These are phyloP conservation scores for Heliconius aoede DNA, from an alignment of 2,888 invertebrate genomes.

Conservation along the genomic window DNA sequence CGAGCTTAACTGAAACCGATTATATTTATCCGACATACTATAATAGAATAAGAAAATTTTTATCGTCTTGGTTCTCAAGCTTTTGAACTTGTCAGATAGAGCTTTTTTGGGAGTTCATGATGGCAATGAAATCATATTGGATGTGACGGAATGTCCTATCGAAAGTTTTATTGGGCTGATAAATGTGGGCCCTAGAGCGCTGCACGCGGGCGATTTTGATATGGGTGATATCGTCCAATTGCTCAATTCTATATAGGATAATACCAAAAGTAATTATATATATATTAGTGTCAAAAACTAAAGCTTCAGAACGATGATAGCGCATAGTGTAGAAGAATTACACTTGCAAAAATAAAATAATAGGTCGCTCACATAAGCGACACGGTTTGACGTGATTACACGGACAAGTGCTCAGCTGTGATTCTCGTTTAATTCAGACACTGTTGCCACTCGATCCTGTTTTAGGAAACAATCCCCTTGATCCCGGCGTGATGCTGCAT, in stretches of 20 bases:
- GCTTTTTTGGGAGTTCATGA: constrained; percentile 31
- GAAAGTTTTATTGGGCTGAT: constrained; percentile 77
- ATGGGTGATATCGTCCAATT: constrained; percentile 47
- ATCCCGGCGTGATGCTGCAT: constrained; percentile 82
- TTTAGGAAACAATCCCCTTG: constrained; percentile 79
- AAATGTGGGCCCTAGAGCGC: constrained; percentile 73
- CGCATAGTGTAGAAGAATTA: neutral
- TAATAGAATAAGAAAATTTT: constrained; percentile 5
- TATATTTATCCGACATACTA: neutral
- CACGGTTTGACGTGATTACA: constrained; percentile 47
- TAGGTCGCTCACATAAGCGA: constrained; percentile 33
- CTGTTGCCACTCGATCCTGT: constrained; percentile 73
- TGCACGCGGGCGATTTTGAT: constrained; percentile 69
- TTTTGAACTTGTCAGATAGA: constrained; percentile 1
- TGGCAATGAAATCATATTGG: constrained; percentile 75
- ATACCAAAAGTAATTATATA: constrained; percentile 9
- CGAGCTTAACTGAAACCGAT: neutral
- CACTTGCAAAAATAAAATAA: constrained; percentile 35
- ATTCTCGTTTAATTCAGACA: constrained; percentile 69
- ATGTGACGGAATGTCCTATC: constrained; percentile 76
- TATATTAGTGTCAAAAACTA: neutral
- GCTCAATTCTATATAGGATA: constrained; percentile 24
- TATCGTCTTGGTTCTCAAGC: neutral
- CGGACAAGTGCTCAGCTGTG: constrained; percentile 50
- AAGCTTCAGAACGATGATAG: neutral